Base-by-base conservation (phyloP, 2,113 vertebrate genomes). In the Peromyscus californicus region DNA sequence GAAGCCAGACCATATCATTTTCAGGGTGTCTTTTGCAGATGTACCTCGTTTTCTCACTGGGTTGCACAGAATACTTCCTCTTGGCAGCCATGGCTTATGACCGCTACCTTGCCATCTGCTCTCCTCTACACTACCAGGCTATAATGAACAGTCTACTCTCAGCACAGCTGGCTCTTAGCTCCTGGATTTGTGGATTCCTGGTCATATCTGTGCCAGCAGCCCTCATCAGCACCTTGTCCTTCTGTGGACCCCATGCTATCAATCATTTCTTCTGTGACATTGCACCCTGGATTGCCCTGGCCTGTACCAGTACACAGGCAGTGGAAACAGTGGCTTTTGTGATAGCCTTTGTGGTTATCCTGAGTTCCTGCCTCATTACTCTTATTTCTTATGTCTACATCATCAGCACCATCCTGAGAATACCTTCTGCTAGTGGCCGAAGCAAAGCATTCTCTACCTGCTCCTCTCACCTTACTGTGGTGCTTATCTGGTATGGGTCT, bases 261-360 rank as follows among this genome's bases (percentile, higher is more conserved):
- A 97, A 97, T n/a, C 93, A 98, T 79, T 97, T 97, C 74, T 97
- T 97, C 90, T 97, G 96, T 78, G 97, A 97, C 83, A 97, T 95
- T 11, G 94, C 90, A 7, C 94, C 92, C 86, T 95, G 95, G 95
- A 96, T 94, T 5, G 48, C 92, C 7, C 87, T 97, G 76, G 87
- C 95, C 42, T 98, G 94, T 51, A 93, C 63, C 51, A 93, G 69
- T 67, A 97, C 92, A 0, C 3, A 11, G 16, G 51, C 69, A 3
- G 90, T 96, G 78, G 93, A 98, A 12, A 26, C 89, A 0, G 83
- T 94, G 45, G 26, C 95, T 7, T 98, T 95, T 36, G 70, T 57
- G 61, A 95, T 97, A 4, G 95, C 96, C 0, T 95, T 86, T 7
- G 21, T 97, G 42, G 96, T 98, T 31, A 97, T 98, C 24, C 69